A percentile compares a stretch with the other conserved stretches of the same genome.
phyloP scores from a whole-genome alignment of 1,140 invertebrate genomes.

The Macrostomum lignano region DNA sequence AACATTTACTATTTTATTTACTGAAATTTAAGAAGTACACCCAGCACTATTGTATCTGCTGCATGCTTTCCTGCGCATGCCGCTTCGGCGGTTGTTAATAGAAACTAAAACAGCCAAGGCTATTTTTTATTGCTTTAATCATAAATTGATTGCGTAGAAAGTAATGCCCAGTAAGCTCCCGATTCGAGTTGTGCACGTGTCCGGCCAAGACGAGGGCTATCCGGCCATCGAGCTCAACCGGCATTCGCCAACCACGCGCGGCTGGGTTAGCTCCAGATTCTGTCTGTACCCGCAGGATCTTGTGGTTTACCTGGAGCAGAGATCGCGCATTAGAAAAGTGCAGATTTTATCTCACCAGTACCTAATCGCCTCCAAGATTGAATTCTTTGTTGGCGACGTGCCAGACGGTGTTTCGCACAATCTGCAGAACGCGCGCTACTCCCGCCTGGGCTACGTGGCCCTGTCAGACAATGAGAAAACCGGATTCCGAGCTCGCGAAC shows the following conservation, averaged over 20 bases:
- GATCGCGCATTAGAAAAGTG: constrained; percentile 46
- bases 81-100: too few species aligned
- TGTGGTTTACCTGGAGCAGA: constrained; percentile 44
- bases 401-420: constrained; percentile 13
- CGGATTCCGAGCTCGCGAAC: constrained; percentile 48
- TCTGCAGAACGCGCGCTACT: constrained; percentile 25
- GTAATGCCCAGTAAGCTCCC: constrained; percentile 27
- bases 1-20: too few species aligned
- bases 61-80: too few species aligned
- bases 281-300: constrained; percentile 57
- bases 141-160: too few species aligned
- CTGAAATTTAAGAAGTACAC: too few species aligned
- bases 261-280: constrained; percentile 50
- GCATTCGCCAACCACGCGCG: constrained; percentile 57
- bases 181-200: constrained; percentile 27
- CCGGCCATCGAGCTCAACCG: constrained; percentile 51
- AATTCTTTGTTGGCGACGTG: constrained; percentile 29
- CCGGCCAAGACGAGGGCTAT: constrained; percentile 52
- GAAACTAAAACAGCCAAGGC: too few species aligned
- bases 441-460: constrained; percentile 37
- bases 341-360: constrained; percentile 68
- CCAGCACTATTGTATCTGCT: too few species aligned
- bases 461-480: constrained; percentile 49
- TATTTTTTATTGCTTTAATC: too few species aligned
- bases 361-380: constrained; percentile 37